These are phyloP conservation scores for Orchesella cincta DNA, from an alignment of 1,140 invertebrate species.

Conservation along the genomic window DNA sequence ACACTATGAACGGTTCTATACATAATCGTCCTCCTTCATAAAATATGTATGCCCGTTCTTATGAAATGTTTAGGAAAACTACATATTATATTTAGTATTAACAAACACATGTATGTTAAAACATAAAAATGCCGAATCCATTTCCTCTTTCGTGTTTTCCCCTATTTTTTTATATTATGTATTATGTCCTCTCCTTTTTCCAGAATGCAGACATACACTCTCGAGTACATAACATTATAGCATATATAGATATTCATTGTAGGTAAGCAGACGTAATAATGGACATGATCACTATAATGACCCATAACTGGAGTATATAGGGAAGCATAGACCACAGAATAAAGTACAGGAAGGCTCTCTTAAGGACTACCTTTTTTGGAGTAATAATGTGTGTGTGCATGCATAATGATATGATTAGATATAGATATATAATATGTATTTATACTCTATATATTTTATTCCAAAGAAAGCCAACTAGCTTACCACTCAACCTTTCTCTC, in stretches of 20 bases:
- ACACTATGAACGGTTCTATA: no score
- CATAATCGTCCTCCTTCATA: background rate
- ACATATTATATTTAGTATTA: background rate
- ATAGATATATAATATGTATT: background rate
- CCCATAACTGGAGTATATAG: no score
- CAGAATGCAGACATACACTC: no score
- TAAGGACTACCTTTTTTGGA: background rate
- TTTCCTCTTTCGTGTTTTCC: conserved; percentile 10
- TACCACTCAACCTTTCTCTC: no score
- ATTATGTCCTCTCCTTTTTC: no score
- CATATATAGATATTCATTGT: background rate
- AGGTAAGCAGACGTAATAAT: no score
- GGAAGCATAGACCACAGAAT: background rate
- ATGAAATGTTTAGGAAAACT: no score
- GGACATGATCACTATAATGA: no score
- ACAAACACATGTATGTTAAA: background rate
- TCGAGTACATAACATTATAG: no score
- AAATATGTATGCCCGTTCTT: no score
- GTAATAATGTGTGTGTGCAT: background rate
- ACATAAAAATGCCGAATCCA: conserved; percentile 18
- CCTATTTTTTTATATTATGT: background rate
- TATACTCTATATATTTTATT: no score
- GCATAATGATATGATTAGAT: background rate
- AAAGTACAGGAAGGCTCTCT: background rate
- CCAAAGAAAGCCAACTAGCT: no score